These are phyloP conservation scores for Agrenia bidenticulata DNA, from an alignment of 2,888 invertebrate genomes.

Conservation along the genomic window DNA sequence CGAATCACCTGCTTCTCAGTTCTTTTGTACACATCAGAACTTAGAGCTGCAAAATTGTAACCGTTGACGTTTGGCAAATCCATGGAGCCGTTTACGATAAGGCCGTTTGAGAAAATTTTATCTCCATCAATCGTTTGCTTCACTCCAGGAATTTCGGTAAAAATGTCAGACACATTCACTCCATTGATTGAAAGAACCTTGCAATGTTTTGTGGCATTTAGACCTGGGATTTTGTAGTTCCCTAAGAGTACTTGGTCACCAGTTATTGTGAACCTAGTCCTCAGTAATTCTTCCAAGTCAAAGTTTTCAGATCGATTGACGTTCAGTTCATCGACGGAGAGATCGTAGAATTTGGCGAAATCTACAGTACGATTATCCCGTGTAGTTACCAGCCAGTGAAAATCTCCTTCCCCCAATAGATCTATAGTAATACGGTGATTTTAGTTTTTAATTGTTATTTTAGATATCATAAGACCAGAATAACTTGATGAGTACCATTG, in stretches of 20 bases:
- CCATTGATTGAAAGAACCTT: constrained; percentile 29
- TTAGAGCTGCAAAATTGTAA: constrained; percentile 13
- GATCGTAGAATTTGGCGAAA: constrained; percentile 15
- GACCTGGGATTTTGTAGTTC: constrained; percentile 23
- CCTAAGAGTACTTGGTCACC: constrained; percentile 30
- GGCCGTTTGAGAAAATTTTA: constrained; percentile 31
- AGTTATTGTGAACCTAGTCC: constrained; percentile 28
- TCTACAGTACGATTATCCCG: constrained; percentile 25
- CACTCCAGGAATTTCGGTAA: constrained; percentile 12
- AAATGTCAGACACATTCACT: constrained; percentile 21
- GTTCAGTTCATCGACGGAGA: constrained; percentile 24
- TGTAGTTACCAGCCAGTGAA: constrained; percentile 16
- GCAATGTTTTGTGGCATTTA: constrained; percentile 28
- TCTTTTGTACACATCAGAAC: background rate
- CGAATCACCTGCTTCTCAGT: constrained; percentile 20
- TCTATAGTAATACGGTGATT: too few species aligned
- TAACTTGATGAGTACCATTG: background rate
- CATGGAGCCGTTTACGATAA: constrained; percentile 23
- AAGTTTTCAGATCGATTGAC: constrained; percentile 16
- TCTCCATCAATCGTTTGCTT: constrained; percentile 29
- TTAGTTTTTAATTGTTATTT: too few species aligned
- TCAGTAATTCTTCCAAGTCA: constrained; percentile 24
- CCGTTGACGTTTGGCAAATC: constrained; percentile 26
- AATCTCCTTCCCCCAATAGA: constrained; percentile 15
- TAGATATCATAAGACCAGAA: background rate